Percentiles rank a stretch among this genome's conserved stretches.
Evolutionary conservation across 2,113 vertebrate genomes (phyloP).

Genomic region (Emberiza fucata): DNA sequence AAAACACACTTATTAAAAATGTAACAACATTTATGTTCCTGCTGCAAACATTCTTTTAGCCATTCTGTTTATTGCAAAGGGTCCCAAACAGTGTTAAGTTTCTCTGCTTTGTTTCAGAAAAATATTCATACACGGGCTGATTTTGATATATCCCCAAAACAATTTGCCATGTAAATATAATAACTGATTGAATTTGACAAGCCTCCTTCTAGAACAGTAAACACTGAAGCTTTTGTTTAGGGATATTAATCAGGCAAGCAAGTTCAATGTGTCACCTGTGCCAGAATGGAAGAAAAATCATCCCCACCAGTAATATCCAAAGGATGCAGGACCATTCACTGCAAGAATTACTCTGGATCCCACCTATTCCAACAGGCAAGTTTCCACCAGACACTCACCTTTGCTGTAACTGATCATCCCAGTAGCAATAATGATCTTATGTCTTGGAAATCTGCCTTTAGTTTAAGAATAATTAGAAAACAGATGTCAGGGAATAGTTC

Average conservation of each 20-base stretch:
- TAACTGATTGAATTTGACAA: conserved; percentile 30
- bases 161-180: not conserved
- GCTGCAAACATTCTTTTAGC: not conserved
- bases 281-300: conserved; percentile 2
- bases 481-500: not conserved
- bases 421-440: not conserved
- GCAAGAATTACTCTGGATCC: not conserved
- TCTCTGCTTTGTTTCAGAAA: not conserved
- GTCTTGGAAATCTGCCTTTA: not conserved
- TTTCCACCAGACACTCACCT: not conserved
- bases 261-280: not conserved
- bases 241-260: conserved; percentile 8
- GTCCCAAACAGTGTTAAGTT: not conserved
- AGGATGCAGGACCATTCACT: not conserved
- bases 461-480: not conserved
- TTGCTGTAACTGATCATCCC: not conserved
- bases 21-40: not conserved
- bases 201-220: conserved; percentile 14
- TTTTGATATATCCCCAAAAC: not conserved
- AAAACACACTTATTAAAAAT: not conserved
- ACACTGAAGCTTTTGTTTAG: conserved; percentile 26
- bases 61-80: not conserved
- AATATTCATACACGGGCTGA: not conserved
- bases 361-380: not conserved
- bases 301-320: not conserved